phyloP scores from a whole-genome alignment of 2,113 vertebrate species.

The Petroica traversi region DNA sequence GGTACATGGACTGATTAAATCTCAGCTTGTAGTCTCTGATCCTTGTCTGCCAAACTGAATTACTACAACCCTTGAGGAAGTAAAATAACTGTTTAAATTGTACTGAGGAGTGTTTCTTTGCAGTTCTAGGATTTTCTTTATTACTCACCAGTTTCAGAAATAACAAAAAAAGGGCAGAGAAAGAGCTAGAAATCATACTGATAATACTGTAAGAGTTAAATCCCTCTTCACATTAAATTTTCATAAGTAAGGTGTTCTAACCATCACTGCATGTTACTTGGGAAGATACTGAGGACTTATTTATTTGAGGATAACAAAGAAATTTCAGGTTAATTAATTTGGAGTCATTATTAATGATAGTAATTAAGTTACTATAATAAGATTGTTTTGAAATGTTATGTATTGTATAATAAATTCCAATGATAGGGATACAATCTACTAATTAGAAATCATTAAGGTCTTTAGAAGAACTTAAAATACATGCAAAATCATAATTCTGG shows the following conservation, averaged over 20 bases:
- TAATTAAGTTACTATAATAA: background rate
- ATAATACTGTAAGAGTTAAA: background rate
- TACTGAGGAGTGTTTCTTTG: background rate
- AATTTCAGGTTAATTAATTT: background rate
- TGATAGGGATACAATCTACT: background rate
- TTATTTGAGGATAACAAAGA: background rate
- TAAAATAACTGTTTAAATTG: background rate
- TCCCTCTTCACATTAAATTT: background rate
- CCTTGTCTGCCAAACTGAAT: background rate
- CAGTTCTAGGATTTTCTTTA: background rate
- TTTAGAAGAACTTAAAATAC: background rate
- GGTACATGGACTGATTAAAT: background rate
- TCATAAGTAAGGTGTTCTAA: background rate
- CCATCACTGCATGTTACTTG: background rate
- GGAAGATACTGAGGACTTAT: background rate
- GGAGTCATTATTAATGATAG: background rate
- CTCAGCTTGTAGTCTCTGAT: background rate
- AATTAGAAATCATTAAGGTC: background rate
- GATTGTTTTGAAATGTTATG: background rate
- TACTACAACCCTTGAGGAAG: background rate
- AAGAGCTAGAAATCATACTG: background rate
- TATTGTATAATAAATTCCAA: background rate
- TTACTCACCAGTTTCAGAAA: background rate
- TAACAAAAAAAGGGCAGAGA: background rate
- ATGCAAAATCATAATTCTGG: background rate